A percentile compares a stretch with the other conserved stretches of the same genome.
phyloP scores from a whole-genome alignment of 1,140 invertebrate species.

The Drosophila kepulauana region DNA sequence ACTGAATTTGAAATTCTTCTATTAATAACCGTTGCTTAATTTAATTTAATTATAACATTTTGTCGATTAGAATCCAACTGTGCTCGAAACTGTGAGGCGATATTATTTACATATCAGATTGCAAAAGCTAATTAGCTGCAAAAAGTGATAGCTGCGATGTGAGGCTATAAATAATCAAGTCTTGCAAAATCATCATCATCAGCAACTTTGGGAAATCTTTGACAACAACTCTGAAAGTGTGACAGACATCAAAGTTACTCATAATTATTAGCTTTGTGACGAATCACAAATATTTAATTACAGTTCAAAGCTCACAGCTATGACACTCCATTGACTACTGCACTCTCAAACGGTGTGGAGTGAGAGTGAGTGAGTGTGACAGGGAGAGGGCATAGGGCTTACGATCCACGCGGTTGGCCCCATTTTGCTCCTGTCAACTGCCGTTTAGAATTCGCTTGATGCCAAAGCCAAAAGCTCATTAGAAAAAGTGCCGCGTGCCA shows the following conservation, averaged over 20 bases:
- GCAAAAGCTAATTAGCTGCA: conserved; percentile 17
- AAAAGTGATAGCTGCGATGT: neutral
- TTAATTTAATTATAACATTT: no score
- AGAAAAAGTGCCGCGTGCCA: conserved; percentile 64
- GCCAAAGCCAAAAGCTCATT: conserved; percentile 43
- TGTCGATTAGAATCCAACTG: neutral
- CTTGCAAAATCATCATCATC: conserved; percentile 23
- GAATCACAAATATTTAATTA: conserved; percentile 42
- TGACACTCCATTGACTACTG: conserved; percentile 14
- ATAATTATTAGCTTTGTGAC: conserved; percentile 26
- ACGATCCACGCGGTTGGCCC: conserved; percentile 31
- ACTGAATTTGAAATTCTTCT: no score
- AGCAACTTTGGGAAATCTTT: neutral
- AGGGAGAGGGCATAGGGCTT: no score
- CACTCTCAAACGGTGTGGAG: neutral
- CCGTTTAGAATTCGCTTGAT: conserved; percentile 48
- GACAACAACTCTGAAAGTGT: conserved; percentile 31
- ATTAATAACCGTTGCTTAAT: no score
- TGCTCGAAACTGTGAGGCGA: no score
- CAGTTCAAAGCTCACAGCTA: conserved; percentile 26
- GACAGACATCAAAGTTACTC: conserved; percentile 23
- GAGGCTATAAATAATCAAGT: neutral
- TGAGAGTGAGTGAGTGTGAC: neutral
- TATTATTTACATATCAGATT: neutral
- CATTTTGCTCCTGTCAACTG: conserved; percentile 51